Conservation (phyloP, 2,888 invertebrate species). For the Uropetala carovei region DNA sequence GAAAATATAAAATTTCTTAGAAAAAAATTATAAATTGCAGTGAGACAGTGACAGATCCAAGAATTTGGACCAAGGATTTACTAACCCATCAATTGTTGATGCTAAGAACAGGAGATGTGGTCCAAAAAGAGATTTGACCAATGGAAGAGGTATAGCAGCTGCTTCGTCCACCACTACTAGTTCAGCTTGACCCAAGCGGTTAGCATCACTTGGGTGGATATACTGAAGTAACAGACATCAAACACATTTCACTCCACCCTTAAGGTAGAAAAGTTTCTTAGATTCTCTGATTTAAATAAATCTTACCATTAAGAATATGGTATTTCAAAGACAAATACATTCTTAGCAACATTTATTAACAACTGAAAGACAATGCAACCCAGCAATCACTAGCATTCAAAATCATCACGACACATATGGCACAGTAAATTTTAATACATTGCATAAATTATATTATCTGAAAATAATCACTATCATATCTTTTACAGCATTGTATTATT, state of each 20-base stretch:
- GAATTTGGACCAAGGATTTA: neutral
- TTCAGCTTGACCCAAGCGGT: constrained; percentile 94
- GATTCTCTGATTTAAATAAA: too few species aligned
- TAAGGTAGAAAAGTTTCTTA: too few species aligned
- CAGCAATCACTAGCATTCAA: too few species aligned
- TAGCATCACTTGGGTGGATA: constrained; percentile 94
- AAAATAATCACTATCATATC: neutral
- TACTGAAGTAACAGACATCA: constrained; percentile 80
- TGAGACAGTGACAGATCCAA: neutral
- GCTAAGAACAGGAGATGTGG: constrained; percentile 96
- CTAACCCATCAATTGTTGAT: constrained; percentile 94
- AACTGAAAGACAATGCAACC: too few species aligned
- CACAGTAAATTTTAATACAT: too few species aligned
- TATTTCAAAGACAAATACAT: too few species aligned
- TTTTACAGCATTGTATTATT: too few species aligned
- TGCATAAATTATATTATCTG: neutral
- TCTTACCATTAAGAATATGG: neutral
- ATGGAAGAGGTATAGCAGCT: constrained; percentile 96
- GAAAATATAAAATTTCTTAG: too few species aligned
- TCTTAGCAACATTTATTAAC: too few species aligned
- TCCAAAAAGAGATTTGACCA: constrained; percentile 91
- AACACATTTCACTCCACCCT: neutral
- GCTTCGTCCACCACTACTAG: constrained; percentile 98
- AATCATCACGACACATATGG: too few species aligned
- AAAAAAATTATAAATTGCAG: too few species aligned